Conservation (phyloP, 1,140 invertebrate species). For the Bradysia coprophila region DNA sequence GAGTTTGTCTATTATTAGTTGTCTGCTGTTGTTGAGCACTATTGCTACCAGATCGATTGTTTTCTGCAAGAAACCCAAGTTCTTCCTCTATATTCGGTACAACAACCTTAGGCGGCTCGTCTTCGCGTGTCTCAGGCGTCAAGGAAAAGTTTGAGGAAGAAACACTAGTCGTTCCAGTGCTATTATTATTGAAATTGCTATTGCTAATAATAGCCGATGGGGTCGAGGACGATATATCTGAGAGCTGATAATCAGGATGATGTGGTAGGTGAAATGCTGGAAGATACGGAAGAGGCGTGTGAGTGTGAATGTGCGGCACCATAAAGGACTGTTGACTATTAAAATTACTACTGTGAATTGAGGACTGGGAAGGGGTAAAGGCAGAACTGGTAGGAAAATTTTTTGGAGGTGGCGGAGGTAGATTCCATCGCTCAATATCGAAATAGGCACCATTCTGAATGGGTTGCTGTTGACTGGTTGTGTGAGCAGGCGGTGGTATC, state of each 20-base stretch:
- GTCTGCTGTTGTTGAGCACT: neutral
- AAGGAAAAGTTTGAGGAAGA: constrained; percentile 29
- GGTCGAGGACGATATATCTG: constrained; percentile 41
- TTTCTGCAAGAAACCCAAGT: constrained; percentile 51
- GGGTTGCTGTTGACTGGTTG: constrained; percentile 36
- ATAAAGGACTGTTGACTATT: constrained; percentile 42
- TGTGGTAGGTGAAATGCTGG: constrained; percentile 41
- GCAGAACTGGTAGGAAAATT: constrained; percentile 34
- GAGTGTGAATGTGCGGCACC: constrained; percentile 36
- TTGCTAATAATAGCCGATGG: constrained; percentile 34
- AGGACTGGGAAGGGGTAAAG: constrained; percentile 31
- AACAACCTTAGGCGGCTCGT: constrained; percentile 45
- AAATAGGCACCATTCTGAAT: constrained; percentile 48
- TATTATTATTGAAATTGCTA: constrained; percentile 9
- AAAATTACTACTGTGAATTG: constrained; percentile 33
- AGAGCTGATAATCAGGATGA: constrained; percentile 42
- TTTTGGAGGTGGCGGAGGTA: constrained; percentile 41
- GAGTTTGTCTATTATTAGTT: too few species aligned
- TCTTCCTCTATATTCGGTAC: constrained; percentile 74
- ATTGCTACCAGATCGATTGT: constrained; percentile 27
- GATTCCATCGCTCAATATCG: constrained; percentile 54
- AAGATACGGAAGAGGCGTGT: constrained; percentile 41
- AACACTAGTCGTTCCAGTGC: constrained; percentile 14
- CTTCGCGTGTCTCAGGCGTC: constrained; percentile 30
- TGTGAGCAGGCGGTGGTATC: constrained; percentile 50